phyloP scores from a whole-genome alignment of 2,113 vertebrate genomes.

The Protobothrops mucrosquamatus region DNA sequence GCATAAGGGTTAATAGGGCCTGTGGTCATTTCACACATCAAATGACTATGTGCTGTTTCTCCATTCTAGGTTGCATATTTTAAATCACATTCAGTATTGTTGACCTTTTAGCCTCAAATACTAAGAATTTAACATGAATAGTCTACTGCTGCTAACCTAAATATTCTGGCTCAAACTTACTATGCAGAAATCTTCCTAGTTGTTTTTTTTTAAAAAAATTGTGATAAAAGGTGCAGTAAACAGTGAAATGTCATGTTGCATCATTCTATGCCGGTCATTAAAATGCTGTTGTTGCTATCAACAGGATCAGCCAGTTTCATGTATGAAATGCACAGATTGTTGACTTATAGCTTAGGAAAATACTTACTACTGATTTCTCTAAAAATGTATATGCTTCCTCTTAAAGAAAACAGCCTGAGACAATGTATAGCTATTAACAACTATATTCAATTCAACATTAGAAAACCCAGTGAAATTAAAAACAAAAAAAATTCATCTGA shows the following conservation, averaged over 20 bases:
- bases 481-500: neutral
- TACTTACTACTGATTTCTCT: neutral
- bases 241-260: neutral
- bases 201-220: conserved; percentile 54
- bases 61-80: conserved; percentile 67
- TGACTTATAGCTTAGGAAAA: neutral
- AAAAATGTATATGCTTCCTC: neutral
- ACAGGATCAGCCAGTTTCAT: neutral
- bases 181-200: conserved; percentile 58
- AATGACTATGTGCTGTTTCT: conserved; percentile 58
- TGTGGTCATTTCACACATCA: conserved; percentile 65
- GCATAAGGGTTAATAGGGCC: conserved; percentile 60
- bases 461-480: neutral
- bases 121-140: conserved; percentile 65
- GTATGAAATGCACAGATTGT: neutral
- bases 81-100: conserved; percentile 64
- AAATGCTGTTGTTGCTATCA: neutral
- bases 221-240: neutral
- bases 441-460: neutral
- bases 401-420: neutral
- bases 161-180: conserved; percentile 62
- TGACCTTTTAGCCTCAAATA: conserved; percentile 69
- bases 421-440: neutral
- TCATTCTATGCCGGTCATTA: neutral
- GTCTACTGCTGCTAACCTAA: conserved; percentile 70